Evolutionary conservation across 1,140 invertebrate species (phyloP), one percentile per base, ranked within the genome.

Genomic region (Limonius californicus): DNA sequence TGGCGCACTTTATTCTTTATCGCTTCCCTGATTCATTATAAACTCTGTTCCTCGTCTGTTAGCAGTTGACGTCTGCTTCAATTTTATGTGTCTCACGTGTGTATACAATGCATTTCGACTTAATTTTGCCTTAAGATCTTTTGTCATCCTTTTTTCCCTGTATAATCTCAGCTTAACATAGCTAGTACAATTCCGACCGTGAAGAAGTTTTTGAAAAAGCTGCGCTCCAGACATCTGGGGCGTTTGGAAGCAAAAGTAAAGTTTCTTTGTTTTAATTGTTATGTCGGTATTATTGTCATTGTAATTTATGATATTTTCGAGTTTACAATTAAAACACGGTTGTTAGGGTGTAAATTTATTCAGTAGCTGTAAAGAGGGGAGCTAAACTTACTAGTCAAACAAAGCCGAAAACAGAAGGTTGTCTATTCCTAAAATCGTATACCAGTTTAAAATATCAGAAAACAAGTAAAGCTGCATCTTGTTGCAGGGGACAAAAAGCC

Each of bases 11-110:
- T 68, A 71, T 71, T 69, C 66, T 71, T 69, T 68, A 71, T 66
- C 64, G 64, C 61, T 65, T 69, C 67, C 63, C 64, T 65, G 61
- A 68, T 66, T 68, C 68, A 71, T 71, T 69, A 67, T 65, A 64
- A 67, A 67, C 66, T 63, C 68, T 69, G 70, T 62, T 68, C 47
- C 60, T 58, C 65, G 63, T 71, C 70, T 68, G 59, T 71, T 67
- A 63, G 62, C 70, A 68, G 65, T 68, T 65, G 63, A 66, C 65
- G 67, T 71, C 67, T 68, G 69, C 56, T 60, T 54, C 54, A 43
- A 69, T 71, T 71, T 71, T 71, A 71, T 71, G 66, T 67, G 69
- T 69, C 64, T 67, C 69, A 71, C 68, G 68, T 71, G 69, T 71
- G 64, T 69, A 71, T 71, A 71, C 69, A 71, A 69, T 61, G 19